Evolutionary conservation across 2,113 vertebrate genomes (phyloP).

Genomic region (Oenanthe oenanthe): DNA sequence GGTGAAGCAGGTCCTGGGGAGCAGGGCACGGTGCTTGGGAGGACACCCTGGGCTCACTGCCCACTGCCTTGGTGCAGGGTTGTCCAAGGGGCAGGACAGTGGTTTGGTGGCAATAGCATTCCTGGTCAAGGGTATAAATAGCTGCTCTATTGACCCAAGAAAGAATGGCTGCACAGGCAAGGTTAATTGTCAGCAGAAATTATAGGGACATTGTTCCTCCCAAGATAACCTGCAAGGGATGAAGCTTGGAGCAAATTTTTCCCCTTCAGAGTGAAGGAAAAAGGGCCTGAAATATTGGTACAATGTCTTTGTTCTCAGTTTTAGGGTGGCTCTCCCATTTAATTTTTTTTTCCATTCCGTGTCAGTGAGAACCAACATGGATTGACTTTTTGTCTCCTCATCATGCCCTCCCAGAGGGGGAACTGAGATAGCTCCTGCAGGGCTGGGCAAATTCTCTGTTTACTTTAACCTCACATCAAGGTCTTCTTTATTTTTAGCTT

Average conservation of each 20-base stretch:
- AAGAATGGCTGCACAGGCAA: neutral
- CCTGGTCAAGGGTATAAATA: slow-evolving; percentile 7
- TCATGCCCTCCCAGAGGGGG: neutral
- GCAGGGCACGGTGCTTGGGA: neutral
- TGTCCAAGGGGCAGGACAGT: neutral
- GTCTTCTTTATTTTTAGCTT: neutral
- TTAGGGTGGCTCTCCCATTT: slow-evolving; percentile 6
- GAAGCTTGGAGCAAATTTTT: slow-evolving; percentile 13
- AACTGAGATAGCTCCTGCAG: neutral
- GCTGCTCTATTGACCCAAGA: slow-evolving; percentile 22
- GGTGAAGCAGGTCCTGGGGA: neutral
- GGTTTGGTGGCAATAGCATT: neutral
- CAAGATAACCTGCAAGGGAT: slow-evolving; percentile 44
- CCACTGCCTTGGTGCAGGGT: neutral
- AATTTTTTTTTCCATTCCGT: neutral
- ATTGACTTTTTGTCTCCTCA: slow-evolving; percentile 5
- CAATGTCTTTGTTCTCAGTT: slow-evolving; percentile 35
- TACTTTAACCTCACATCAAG: neutral
- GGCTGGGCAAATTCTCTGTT: neutral
- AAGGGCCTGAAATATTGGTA: slow-evolving; percentile 43
- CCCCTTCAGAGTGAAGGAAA: slow-evolving; percentile 49
- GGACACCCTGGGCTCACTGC: rapidly evolving
- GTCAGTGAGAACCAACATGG: slow-evolving; percentile 2
- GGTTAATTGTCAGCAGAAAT: slow-evolving; percentile 51
- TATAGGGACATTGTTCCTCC: slow-evolving; percentile 37